These are phyloP conservation scores for Bursaphelenchus okinawaensis DNA, from an alignment of 2,888 invertebrate species.

Conservation along the genomic window DNA sequence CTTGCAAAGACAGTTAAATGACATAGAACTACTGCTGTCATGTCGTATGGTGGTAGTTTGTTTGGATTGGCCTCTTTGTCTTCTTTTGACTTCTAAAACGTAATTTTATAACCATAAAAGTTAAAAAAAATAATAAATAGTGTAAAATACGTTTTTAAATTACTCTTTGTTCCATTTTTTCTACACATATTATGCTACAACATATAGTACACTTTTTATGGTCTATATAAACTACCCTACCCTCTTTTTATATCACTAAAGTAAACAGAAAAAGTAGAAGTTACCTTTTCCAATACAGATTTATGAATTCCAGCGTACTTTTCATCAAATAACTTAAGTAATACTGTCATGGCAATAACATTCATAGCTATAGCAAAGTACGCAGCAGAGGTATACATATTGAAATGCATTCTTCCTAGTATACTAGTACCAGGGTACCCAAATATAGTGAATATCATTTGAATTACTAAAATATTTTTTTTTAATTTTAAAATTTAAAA, in stretches of 20 bases:
- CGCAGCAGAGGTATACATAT: not conserved
- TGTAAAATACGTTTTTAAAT: too few relatives aligned
- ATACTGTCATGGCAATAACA: not conserved
- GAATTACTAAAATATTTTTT: constrained; percentile 3
- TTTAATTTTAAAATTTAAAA: too few relatives aligned
- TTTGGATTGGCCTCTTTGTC: not conserved
- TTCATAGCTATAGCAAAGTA: not conserved
- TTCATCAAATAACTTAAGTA: constrained; percentile 6
- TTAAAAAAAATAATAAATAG: too few relatives aligned
- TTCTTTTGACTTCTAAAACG: too few relatives aligned
- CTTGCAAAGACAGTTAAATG: constrained; percentile 7
- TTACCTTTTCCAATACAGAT: not conserved
- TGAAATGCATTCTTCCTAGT: not conserved
- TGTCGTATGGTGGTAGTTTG: constrained; percentile 5
- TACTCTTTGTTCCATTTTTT: too few relatives aligned
- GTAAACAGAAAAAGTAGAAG: not conserved
- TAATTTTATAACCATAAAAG: too few relatives aligned
- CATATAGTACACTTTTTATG: too few relatives aligned
- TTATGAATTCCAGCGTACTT: constrained; percentile 11
- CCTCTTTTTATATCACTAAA: not conserved
- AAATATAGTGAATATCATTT: not conserved
- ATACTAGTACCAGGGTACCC: constrained; percentile 7
- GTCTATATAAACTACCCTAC: not conserved
- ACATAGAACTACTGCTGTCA: not conserved
- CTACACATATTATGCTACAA: not conserved